phyloP scores from a whole-genome alignment of 2,113 vertebrate genomes.

The Picathartes gymnocephalus region DNA sequence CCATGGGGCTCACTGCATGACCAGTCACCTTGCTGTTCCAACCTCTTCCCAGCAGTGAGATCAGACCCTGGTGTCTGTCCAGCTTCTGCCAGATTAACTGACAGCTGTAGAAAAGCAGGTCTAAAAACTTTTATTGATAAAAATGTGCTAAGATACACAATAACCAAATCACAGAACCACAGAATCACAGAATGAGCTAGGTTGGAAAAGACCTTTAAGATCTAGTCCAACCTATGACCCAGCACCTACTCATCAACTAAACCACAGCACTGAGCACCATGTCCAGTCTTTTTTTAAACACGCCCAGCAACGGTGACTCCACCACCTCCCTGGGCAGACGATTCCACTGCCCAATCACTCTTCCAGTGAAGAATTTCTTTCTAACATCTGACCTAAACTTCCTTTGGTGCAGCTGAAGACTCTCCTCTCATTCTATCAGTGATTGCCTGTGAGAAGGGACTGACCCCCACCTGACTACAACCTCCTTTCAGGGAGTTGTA shows the following conservation, averaged over 20 bases:
- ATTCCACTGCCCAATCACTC: neutral
- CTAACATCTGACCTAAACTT: neutral
- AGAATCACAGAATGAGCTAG: neutral
- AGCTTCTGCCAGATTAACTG: neutral
- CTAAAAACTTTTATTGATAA: neutral
- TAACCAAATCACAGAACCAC: neutral
- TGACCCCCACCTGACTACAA: neutral
- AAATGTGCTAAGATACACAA: neutral
- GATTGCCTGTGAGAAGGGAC: neutral
- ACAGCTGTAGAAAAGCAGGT: neutral
- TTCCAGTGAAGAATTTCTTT: neutral
- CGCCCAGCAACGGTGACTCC: neutral
- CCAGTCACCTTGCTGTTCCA: neutral
- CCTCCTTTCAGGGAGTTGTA: neutral
- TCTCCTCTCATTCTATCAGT: neutral
- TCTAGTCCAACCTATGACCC: neutral
- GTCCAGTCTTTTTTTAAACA: neutral
- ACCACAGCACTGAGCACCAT: neutral
- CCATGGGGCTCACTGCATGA: neutral
- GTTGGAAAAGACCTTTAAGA: neutral
- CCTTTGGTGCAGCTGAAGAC: neutral
- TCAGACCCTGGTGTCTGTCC: neutral
- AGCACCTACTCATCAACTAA: neutral
- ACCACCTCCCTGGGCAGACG: neutral
- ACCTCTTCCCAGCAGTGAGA: neutral